Evolutionary conservation across 2,113 vertebrate genomes (phyloP), one percentile per base, ranked within the genome.

Genomic region (Spheniscus mendiculus): DNA sequence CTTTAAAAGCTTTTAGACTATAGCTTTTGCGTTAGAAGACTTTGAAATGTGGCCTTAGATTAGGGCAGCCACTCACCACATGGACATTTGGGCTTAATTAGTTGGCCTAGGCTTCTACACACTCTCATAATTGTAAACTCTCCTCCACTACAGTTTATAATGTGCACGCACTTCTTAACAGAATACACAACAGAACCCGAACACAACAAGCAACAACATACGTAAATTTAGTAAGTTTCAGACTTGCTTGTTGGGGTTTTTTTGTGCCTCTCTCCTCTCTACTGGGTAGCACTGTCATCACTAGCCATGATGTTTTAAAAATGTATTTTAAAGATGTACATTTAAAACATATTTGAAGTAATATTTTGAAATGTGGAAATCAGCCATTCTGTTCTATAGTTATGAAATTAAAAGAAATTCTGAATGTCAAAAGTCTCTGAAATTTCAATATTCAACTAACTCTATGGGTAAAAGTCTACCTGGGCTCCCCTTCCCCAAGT

Each of bases 241-340:
- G 15, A 17, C 8, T 67, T 86, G 6, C 7, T 74, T 3, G 0
- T 15, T 45, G 25, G 1, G 1, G 3, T 1, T 1, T 56, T 81
- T 77, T 53, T 13, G 5, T 45, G 38, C 61, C 44, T 44, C 40
- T 92, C 7, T 52, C 22, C 25, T 77, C 23, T 59, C 45, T 38
- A 5, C 10, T 25, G 18, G 15, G 9, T 50, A 30, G 9, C 25
- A 20, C 7, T 55, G 42, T 73, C 63, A 26, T 47, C n/a, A 52
- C 30, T 52, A 26, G 27, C 18, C 45, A 16, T 15, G 32, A 11
- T 21, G 29, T 11, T 65, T 84, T 42, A 62, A 84, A 81, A 12
- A 12, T 11, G 3, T 15, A 11, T 34, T 84, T 87, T 81, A 52
- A 87, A 63, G 15, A 4, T 44, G 6, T 44, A n/a, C 4, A 12